Percentiles rank a stretch among this genome's conserved stretches.
Conservation (phyloP, 2,113 vertebrate species). For the Empidonax traillii region DNA sequence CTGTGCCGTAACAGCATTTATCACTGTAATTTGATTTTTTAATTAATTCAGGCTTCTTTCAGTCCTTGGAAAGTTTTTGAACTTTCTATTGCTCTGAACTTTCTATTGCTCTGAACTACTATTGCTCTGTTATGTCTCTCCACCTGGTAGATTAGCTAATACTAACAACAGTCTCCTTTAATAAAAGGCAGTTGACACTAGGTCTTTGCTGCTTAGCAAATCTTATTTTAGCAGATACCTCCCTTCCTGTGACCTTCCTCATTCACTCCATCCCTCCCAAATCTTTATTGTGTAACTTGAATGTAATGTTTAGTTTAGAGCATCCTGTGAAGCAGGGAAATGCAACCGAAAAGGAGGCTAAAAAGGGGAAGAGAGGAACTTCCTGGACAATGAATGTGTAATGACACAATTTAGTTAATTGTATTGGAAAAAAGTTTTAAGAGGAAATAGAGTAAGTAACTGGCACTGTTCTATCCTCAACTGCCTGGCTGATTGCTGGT, state of each 20-base stretch:
- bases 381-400: constrained; percentile 40
- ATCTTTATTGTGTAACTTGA: constrained; percentile 28
- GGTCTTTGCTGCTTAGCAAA: background rate
- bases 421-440: constrained; percentile 30
- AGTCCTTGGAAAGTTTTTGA: background rate
- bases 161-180: background rate
- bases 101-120: no score
- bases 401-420: constrained; percentile 31
- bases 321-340: constrained; percentile 49
- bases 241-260: constrained; percentile 7
- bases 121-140: background rate
- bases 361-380: constrained; percentile 38
- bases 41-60: background rate
- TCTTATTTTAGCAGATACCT: constrained; percentile 38
- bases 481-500: background rate
- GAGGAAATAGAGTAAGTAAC: constrained; percentile 13
- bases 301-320: constrained; percentile 48
- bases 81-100: no score
- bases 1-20: background rate
- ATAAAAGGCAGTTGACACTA: background rate
- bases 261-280: background rate
- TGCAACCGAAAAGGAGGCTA: constrained; percentile 11
- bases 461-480: background rate
- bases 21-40: background rate
- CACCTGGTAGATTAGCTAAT: background rate